Evolutionary conservation across 1,140 invertebrate genomes (phyloP).

Genomic region (Melipona quadrifasciata): DNA sequence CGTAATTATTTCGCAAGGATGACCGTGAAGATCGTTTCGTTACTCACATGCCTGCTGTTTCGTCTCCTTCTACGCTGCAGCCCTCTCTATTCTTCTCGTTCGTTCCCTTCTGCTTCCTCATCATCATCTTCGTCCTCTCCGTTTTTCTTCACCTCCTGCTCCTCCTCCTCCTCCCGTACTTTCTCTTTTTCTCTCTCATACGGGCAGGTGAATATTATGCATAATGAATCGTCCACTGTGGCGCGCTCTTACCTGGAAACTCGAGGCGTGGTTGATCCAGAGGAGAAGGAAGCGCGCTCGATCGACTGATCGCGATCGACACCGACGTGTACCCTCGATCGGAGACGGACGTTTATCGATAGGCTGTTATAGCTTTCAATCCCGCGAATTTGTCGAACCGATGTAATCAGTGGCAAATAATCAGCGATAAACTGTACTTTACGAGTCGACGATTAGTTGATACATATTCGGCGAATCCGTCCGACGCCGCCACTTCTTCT

Average conservation of each 20-base stretch:
- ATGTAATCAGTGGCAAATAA: background rate
- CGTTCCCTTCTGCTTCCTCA: conserved; percentile 27
- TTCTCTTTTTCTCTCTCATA: conserved; percentile 39
- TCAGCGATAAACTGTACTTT: background rate
- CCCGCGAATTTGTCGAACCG: background rate
- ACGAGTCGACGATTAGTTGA: background rate
- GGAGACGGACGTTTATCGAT: conserved; percentile 5
- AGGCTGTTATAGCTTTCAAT: background rate
- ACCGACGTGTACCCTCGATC: conserved; percentile 29
- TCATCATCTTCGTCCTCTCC: conserved; percentile 23
- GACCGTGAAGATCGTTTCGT: conserved; percentile 66
- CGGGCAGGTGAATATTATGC: conserved; percentile 70
- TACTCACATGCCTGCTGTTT: conserved; percentile 57
- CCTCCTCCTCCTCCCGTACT: background rate
- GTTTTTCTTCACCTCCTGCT: conserved; percentile 4
- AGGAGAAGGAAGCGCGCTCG: conserved; percentile 10
- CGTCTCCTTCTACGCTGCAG: background rate
- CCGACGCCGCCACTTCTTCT: no score
- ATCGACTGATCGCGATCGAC: conserved; percentile 49
- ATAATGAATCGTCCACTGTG: conserved; percentile 63
- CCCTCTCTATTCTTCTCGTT: background rate
- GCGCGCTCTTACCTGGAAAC: conserved; percentile 56
- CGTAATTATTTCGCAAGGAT: conserved; percentile 70
- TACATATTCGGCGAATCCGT: background rate
- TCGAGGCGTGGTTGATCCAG: conserved; percentile 48